Percentiles rank a stretch among this genome's conserved stretches.
Evolutionary conservation across 1,140 invertebrate genomes (phyloP).

Genomic region (Penaeus indicus): DNA sequence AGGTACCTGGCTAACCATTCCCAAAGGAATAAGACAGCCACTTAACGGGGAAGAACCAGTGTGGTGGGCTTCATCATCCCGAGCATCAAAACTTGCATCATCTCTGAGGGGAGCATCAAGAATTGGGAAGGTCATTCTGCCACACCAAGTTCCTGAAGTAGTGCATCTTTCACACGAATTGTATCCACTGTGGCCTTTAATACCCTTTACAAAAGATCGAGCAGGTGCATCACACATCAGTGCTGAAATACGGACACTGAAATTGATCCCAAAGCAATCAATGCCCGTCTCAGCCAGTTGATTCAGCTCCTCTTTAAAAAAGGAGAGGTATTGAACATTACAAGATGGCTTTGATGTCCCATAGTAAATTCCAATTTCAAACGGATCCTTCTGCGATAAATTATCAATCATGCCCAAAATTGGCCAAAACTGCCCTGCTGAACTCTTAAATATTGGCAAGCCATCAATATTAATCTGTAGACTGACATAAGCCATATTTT

Average conservation of each 20-base stretch:
- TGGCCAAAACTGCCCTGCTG: background rate
- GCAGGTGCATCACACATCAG: slow-evolving; percentile 42
- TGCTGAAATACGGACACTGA: background rate
- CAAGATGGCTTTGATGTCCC: slow-evolving; percentile 16
- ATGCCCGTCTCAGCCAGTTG: background rate
- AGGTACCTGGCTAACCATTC: slow-evolving; percentile 29
- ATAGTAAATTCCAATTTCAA: background rate
- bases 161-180: slow-evolving; percentile 54
- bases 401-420: background rate
- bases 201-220: slow-evolving; percentile 39
- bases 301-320: background rate
- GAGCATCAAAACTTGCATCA: slow-evolving; percentile 52
- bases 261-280: background rate
- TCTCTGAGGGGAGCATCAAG: background rate
- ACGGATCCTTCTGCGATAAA: background rate
- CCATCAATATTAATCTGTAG: slow-evolving; percentile 36
- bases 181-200: slow-evolving; percentile 32
- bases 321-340: slow-evolving; percentile 14
- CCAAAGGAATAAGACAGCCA: slow-evolving; percentile 22
- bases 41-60: slow-evolving; percentile 19
- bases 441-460: slow-evolving; percentile 18
- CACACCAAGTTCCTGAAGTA: slow-evolving; percentile 33
- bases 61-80: slow-evolving; percentile 18
- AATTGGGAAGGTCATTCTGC: slow-evolving; percentile 14
- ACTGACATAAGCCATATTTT: no score